Evolutionary conservation across 2,888 invertebrate genomes (phyloP).

Genomic region (Thecocarcelia acutangulata): DNA sequence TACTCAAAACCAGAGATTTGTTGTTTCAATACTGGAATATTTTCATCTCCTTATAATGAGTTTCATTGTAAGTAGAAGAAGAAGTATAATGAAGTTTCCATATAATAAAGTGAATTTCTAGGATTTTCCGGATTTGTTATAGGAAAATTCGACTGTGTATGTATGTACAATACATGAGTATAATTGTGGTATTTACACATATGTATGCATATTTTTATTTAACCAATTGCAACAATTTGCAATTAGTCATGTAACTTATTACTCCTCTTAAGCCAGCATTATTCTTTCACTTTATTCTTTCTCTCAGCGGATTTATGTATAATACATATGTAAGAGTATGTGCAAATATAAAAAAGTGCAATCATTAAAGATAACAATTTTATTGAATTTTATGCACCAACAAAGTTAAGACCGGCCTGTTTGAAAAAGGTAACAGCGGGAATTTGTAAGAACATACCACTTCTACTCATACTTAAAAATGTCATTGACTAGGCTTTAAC

Average conservation of each 20-base stretch:
- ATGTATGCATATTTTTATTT: background rate
- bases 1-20: no score
- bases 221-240: background rate
- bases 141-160: no score
- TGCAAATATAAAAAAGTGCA: background rate
- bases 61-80: no score
- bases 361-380: conserved; percentile 64
- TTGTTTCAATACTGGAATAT: no score
- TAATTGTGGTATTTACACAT: no score
- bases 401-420: conserved; percentile 15
- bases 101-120: no score
- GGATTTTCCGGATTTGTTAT: no score
- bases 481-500: conserved; percentile 74
- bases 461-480: conserved; percentile 73
- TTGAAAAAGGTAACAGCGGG: conserved; percentile 15
- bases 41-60: no score
- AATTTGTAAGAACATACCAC: conserved; percentile 22
- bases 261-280: conserved; percentile 6
- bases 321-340: background rate
- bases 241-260: conserved; percentile 30
- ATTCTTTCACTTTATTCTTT: background rate
- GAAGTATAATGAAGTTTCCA: no score
- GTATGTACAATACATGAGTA: no score
- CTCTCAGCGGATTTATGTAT: background rate
- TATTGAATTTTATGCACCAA: conserved; percentile 66